Base-by-base conservation (phyloP, 1,140 invertebrate genomes). In the Neodiprion virginianus region DNA sequence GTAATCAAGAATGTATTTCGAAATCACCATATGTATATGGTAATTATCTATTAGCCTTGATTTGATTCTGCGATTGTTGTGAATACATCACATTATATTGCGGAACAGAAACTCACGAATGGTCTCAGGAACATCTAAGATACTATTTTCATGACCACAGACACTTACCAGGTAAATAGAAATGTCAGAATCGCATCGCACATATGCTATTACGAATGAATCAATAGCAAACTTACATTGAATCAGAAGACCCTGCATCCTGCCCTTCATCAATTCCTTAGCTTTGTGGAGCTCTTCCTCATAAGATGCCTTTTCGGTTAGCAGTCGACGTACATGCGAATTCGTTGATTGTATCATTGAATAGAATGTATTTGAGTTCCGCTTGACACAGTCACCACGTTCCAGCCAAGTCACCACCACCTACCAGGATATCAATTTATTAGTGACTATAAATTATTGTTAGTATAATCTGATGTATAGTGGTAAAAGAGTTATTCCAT, bases 321-420 rank as follows among this genome's bases (percentile, higher is more conserved):
- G 90, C 3, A 99, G 88, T 67, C 96, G 89, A 14, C 96, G 89
- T 0, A 98, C 94, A 79, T 98, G 96, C 4, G 95, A 95, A 87
- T 98, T 97, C 0, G 94, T 96, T 14, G 95, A 95, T 87, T 99
- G 97, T 73, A 99, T 96, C 93, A 99, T 95, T 1, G 95, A 96
- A 85, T 98, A 98, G 88, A 99, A 98, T 1, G 91, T 92, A 81
- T 95, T 96, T 0, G 95, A 92, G 85, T 97, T 98, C 70, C 94
- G 91, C 85, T 97, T 97, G 75, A 91, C 95, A 81, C 96, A 97
- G 82, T 98, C 96, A 7, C 97, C 97, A 17, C 96, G 92, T 82
- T 98, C 96, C 78, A 98, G 83, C 97, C 97, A 98, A 0, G 93
- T 93, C 0, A 94, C 92, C 1, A 97, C 91, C n/a, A 95, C 93